A percentile compares a stretch with the other conserved stretches of the same genome.
Evolutionary conservation across 2,888 invertebrate species (phyloP).

Genomic region (Clostera curtula): DNA sequence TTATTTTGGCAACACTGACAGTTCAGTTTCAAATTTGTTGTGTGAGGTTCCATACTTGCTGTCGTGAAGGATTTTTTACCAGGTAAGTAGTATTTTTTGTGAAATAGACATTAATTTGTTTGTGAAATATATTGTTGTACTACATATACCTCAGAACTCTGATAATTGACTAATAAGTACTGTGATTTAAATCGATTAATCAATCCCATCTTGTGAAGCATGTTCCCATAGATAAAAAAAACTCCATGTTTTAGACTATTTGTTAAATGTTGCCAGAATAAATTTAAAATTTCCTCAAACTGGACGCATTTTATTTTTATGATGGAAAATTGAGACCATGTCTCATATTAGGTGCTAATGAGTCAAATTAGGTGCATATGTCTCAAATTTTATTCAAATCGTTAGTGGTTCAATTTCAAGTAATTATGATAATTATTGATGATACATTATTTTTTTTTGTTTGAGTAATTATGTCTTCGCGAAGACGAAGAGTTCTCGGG

Average conservation of each 20-base stretch:
- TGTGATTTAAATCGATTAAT: slow-evolving; percentile 2
- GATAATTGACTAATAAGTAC: slow-evolving; percentile 1
- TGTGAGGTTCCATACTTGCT: slow-evolving; percentile 1
- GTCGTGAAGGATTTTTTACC: slow-evolving; percentile 1
- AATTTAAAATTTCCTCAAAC: neutral
- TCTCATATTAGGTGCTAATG: slow-evolving; percentile 1
- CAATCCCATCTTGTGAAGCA: slow-evolving; percentile 1
- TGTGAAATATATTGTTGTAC: slow-evolving; percentile 4
- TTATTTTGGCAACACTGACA: slow-evolving; percentile 1
- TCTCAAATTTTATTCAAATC: slow-evolving; percentile 4
- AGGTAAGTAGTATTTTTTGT: slow-evolving; percentile 3
- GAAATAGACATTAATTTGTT: slow-evolving; percentile 5
- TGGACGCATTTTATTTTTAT: slow-evolving; percentile 1
- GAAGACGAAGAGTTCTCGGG: slow-evolving; percentile 1
- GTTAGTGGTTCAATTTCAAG: neutral
- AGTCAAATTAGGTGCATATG: neutral
- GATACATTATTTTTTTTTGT: slow-evolving; percentile 3
- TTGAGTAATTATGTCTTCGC: neutral
- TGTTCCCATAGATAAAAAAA: neutral
- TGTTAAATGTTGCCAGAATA: neutral
- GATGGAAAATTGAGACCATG: slow-evolving; percentile 2
- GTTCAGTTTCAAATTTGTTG: slow-evolving; percentile 1
- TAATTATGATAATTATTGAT: neutral
- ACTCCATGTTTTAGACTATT: neutral
- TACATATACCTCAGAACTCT: slow-evolving; percentile 1